phyloP scores from a whole-genome alignment of 2,888 invertebrate species.

The Apamea crenata region DNA sequence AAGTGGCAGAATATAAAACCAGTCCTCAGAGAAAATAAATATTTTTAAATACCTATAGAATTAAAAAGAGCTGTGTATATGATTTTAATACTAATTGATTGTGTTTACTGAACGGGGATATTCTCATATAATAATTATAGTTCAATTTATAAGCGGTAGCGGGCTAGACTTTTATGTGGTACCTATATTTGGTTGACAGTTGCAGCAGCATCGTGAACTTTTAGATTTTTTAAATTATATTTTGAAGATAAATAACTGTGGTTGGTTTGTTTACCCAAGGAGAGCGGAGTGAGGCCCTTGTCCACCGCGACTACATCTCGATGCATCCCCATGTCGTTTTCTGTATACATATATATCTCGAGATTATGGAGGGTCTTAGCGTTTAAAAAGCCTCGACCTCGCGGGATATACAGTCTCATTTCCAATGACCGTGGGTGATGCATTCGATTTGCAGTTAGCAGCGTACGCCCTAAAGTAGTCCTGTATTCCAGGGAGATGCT shows the following conservation, averaged over 20 bases:
- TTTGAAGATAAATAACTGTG: not conserved
- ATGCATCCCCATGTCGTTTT: too few species aligned
- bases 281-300: too few species aligned
- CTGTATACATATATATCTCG: too few species aligned
- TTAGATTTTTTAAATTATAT: not conserved
- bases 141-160: slow-evolving; percentile 36
- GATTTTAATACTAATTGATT: slow-evolving; percentile 61
- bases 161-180: not conserved
- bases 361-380: too few species aligned
- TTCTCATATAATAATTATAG: slow-evolving; percentile 21
- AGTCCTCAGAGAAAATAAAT: not conserved
- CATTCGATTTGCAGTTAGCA: too few species aligned
- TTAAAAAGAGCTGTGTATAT: slow-evolving; percentile 21
- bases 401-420: too few species aligned
- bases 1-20: not conserved
- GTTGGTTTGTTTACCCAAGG: too few species aligned
- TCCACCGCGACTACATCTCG: too few species aligned
- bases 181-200: not conserved
- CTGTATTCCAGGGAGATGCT: not conserved
- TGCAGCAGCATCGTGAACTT: not conserved
- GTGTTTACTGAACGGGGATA: slow-evolving; percentile 53
- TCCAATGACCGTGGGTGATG: too few species aligned
- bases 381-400: too few species aligned
- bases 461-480: not conserved
- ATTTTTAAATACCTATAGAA: slow-evolving; percentile 3